These are phyloP conservation scores for Dynastes grantii DNA, from an alignment of 2,888 invertebrate genomes.

Conservation along the genomic window DNA sequence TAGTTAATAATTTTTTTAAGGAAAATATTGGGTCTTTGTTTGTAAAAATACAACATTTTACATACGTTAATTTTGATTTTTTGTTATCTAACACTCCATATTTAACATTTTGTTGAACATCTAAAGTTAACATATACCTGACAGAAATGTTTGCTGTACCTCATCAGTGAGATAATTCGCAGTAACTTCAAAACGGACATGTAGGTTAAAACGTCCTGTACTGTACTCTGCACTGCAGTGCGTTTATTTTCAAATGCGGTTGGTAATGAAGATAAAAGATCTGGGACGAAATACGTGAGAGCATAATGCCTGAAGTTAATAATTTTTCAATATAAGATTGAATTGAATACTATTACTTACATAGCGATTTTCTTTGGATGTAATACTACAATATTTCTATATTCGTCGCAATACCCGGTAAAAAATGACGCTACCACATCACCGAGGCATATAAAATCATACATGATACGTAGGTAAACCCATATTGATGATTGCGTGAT, in stretches of 20 bases:
- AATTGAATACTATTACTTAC: constrained; percentile 34
- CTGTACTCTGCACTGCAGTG: background rate
- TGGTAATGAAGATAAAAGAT: constrained; percentile 52
- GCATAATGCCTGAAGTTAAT: constrained; percentile 50
- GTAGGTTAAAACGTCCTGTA: constrained; percentile 32
- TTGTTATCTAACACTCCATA: too few species aligned
- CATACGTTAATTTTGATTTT: too few species aligned
- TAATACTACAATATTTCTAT: constrained; percentile 42
- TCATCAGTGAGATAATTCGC: constrained; percentile 42
- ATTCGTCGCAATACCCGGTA: constrained; percentile 52
- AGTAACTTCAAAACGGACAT: constrained; percentile 48
- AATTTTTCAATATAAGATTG: constrained; percentile 1
- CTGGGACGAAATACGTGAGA: constrained; percentile 47
- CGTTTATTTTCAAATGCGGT: constrained; percentile 33
- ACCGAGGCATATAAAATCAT: constrained; percentile 48
- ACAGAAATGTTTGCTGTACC: constrained; percentile 47
- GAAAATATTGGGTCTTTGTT: too few species aligned
- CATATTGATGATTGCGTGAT: constrained; percentile 33
- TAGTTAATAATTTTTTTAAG: too few species aligned
- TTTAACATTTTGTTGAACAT: background rate
- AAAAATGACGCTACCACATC: constrained; percentile 49
- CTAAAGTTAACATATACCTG: constrained; percentile 27
- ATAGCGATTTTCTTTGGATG: constrained; percentile 46
- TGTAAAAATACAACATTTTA: too few species aligned
- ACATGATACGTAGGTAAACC: constrained; percentile 37